Percentiles rank a stretch among this genome's conserved stretches.
Conservation (phyloP, 92 coral and sea anemone genomes). For the Siderastrea radians region DNA sequence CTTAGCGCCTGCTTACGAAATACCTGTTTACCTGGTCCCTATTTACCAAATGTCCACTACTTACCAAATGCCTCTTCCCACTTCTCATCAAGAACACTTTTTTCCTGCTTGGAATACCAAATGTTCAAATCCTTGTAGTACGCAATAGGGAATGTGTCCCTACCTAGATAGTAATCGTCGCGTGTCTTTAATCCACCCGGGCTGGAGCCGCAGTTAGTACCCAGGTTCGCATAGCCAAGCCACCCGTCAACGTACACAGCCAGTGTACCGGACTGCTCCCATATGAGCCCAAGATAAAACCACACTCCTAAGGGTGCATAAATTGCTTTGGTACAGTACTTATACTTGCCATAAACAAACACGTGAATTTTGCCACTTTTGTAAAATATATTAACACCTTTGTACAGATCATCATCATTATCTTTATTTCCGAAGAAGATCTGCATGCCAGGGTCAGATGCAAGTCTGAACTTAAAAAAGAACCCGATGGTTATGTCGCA, state of each 20-base stretch:
- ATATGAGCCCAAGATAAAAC: constrained; percentile 35
- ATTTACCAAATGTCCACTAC: background rate
- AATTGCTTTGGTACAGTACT: background rate
- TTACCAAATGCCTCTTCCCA: constrained; percentile 5
- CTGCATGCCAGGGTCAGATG: background rate
- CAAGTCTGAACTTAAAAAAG: background rate
- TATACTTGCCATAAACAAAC: constrained; percentile 13
- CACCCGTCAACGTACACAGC: background rate
- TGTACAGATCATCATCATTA: background rate
- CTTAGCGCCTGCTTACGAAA: no score
- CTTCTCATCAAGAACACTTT: background rate
- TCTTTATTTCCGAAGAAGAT: constrained; percentile 35
- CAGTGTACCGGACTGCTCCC: constrained; percentile 31
- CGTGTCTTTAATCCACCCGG: background rate
- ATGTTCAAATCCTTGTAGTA: constrained; percentile 32
- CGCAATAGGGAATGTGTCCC: constrained; percentile 23
- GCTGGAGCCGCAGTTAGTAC: background rate
- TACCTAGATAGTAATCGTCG: constrained; percentile 15
- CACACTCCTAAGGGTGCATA: constrained; percentile 2
- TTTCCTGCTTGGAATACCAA: constrained; percentile 19
- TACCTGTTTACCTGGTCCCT: no score
- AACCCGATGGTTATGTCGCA: constrained; percentile 31
- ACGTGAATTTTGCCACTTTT: background rate
- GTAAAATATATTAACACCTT: constrained; percentile 29
- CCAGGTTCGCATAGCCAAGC: background rate